A percentile compares a stretch with the other conserved stretches of the same genome.
phyloP scores from a whole-genome alignment of 2,888 invertebrate species.

The Thysanoteuthis rhombus region DNA sequence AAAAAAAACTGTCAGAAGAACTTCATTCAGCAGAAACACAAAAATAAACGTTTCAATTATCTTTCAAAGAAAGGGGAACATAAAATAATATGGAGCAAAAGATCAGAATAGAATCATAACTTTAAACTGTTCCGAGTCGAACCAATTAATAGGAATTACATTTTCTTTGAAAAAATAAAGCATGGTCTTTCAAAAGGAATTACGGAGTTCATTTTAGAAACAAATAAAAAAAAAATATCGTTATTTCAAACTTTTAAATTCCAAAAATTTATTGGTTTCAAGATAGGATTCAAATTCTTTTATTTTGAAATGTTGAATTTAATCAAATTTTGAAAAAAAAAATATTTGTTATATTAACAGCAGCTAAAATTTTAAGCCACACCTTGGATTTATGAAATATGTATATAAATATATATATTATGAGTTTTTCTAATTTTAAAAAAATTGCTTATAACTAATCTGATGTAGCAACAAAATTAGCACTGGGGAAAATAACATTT shows the following conservation, averaged over 20 bases:
- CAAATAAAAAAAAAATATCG: too few species aligned
- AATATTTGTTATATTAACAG: neutral
- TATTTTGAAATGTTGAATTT: neutral
- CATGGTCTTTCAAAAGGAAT: neutral
- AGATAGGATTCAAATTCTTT: neutral
- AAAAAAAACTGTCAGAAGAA: neutral
- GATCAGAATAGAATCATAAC: neutral
- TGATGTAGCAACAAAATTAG: neutral
- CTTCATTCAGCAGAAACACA: neutral
- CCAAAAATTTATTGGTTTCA: neutral
- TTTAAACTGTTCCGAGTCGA: neutral
- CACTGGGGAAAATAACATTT: neutral
- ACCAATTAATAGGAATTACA: neutral
- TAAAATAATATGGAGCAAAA: neutral
- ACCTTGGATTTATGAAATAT: too few species aligned
- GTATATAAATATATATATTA: too few species aligned
- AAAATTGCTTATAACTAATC: neutral
- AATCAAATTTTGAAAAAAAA: neutral
- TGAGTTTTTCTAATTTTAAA: neutral
- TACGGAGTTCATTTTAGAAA: neutral
- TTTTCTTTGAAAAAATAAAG: neutral
- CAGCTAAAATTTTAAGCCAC: neutral
- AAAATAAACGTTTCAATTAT: too few species aligned
- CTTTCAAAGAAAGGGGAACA: slow-evolving; percentile 18
- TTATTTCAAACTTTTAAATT: too few species aligned